A percentile compares a stretch with the other conserved stretches of the same genome.
Conservation (phyloP, 1,140 invertebrate genomes). For the Phymastichus coffea region DNA sequence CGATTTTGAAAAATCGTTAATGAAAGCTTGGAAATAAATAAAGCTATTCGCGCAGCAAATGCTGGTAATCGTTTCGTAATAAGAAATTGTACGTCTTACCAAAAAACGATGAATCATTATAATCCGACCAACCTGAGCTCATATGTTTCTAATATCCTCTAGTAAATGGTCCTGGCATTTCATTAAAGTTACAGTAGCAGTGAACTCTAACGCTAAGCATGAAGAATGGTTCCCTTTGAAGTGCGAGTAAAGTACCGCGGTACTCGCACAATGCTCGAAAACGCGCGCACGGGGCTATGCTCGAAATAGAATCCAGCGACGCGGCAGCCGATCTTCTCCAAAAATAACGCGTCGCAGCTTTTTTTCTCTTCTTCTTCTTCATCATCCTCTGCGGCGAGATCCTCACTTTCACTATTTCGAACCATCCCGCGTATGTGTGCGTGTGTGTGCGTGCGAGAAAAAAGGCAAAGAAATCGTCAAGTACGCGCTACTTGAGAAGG, state of each 20-base stretch:
- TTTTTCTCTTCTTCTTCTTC: neutral
- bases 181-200: no score
- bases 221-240: slow-evolving; percentile 18
- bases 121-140: no score
- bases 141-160: no score
- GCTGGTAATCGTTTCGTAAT: no score
- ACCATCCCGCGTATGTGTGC: neutral
- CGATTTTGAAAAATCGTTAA: no score
- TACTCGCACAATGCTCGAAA: slow-evolving; percentile 12
- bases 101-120: no score
- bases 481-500: neutral
- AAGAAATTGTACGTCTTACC: no score
- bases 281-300: neutral
- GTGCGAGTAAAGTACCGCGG: slow-evolving; percentile 32
- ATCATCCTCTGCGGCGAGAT: neutral
- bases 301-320: slow-evolving; percentile 20
- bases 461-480: slow-evolving; percentile 13
- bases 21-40: no score
- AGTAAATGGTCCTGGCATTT: no score
- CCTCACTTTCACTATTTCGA: neutral
- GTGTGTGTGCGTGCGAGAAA: neutral
- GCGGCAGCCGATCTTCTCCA: slow-evolving; percentile 27
- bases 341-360: slow-evolving; percentile 14
- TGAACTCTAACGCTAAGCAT: neutral
- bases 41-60: no score